Percentiles rank a stretch among this genome's conserved stretches.
Evolutionary conservation across 2,888 invertebrate genomes (phyloP).

Genomic region (Trachelus troglodyta): DNA sequence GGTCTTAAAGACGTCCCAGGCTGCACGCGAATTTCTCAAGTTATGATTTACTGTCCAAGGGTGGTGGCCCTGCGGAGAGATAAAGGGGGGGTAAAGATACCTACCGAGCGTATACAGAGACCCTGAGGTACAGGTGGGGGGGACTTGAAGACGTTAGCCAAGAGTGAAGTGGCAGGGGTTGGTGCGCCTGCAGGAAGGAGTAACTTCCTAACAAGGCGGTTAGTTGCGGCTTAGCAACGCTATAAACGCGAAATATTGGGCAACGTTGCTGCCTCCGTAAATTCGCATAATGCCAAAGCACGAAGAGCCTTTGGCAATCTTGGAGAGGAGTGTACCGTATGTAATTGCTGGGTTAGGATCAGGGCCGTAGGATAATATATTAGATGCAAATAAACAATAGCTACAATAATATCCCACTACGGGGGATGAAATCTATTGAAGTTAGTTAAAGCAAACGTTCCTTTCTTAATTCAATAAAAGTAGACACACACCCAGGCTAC

Average conservation of each 20-base stretch:
- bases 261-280: neutral
- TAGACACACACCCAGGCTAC: too few species aligned
- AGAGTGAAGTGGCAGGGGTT: neutral
- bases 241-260: constrained; percentile 59
- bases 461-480: too few species aligned
- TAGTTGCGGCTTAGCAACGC: constrained; percentile 62
- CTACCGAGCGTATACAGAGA: constrained; percentile 28
- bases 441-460: too few species aligned
- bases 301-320: neutral
- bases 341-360: too few species aligned
- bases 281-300: constrained; percentile 2
- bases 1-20: constrained; percentile 55
- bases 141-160: too few species aligned
- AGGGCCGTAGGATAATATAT: too few species aligned
- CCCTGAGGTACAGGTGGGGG: constrained; percentile 28
- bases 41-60: constrained; percentile 60
- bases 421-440: too few species aligned
- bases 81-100: constrained; percentile 29
- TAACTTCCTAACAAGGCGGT: constrained; percentile 65
- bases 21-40: constrained; percentile 60
- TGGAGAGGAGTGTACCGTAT: too few species aligned
- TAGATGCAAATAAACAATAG: too few species aligned
- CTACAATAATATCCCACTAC: too few species aligned
- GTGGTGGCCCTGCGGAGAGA: constrained; percentile 19
- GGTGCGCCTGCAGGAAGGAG: constrained; percentile 39